These are phyloP conservation scores for Acronicta psi DNA, from an alignment of 2,888 invertebrate genomes.

Conservation along the genomic window DNA sequence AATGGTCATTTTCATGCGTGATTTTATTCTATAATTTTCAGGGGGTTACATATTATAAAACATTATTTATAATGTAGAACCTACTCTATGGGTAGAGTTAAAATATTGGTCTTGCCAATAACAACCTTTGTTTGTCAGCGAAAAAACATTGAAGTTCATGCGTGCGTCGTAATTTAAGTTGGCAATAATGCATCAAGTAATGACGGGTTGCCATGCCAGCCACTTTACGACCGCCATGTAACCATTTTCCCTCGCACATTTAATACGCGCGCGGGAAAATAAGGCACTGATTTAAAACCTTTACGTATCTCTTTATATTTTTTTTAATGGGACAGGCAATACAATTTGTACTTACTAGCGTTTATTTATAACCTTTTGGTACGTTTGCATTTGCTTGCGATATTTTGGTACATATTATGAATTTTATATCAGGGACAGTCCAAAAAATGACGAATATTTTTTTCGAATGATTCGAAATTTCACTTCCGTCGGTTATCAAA, in stretches of 20 bases:
- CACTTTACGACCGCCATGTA: conserved; percentile 52
- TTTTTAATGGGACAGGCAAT: conserved; percentile 3
- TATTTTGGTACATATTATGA: too few species aligned
- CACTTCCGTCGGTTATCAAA: conserved; percentile 8
- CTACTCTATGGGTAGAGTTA: too few species aligned
- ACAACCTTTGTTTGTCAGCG: conserved; percentile 29
- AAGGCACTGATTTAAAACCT: conserved; percentile 36
- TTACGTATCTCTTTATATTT: conserved; percentile 1
- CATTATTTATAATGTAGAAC: too few species aligned
- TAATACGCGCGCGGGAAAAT: conserved; percentile 42
- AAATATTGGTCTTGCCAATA: conserved; percentile 17
- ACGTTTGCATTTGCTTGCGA: too few species aligned
- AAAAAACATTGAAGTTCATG: conserved; percentile 48
- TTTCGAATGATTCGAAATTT: not conserved
- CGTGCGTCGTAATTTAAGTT: conserved; percentile 48
- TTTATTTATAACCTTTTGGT: too few species aligned
- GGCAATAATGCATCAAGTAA: conserved; percentile 55
- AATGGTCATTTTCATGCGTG: too few species aligned
- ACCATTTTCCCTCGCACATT: conserved; percentile 49
- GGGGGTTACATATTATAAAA: too few species aligned
- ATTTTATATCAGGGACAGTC: too few species aligned
- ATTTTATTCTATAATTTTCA: too few species aligned
- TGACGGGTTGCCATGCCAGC: conserved; percentile 51
- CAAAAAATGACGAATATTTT: not conserved
- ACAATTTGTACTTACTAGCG: not conserved